Conservation (phyloP, 2,797 vertebrate species). For the Alfaro cultratus region DNA sequence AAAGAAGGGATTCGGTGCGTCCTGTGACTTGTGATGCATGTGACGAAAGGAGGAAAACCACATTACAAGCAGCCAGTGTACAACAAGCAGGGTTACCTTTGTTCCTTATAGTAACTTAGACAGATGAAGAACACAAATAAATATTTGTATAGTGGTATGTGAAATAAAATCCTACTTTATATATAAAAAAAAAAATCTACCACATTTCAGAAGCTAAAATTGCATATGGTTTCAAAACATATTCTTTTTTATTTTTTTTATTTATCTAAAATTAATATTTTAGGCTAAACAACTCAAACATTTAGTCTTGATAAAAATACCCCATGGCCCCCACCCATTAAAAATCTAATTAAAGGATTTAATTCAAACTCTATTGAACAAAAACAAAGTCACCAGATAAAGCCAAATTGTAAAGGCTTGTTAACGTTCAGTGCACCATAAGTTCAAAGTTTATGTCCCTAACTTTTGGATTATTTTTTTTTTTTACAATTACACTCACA, state of each 20-base stretch:
- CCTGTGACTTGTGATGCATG: constrained; percentile 39
- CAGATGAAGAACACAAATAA: not conserved
- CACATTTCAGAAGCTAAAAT: constrained; percentile 4
- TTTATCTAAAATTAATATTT: not conserved
- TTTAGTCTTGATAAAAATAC: not conserved
- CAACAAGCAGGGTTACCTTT: not conserved
- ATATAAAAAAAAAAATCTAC: too few species aligned
- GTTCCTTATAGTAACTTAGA: not conserved
- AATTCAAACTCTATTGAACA: not conserved
- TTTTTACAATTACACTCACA: too few species aligned
- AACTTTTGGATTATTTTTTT: too few species aligned
- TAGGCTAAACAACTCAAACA: not conserved
- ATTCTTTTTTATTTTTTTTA: not conserved
- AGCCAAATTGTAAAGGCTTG: not conserved
- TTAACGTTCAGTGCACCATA: not conserved
- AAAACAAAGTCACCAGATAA: not conserved
- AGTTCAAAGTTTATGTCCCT: too few species aligned
- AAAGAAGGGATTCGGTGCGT: constrained; percentile 7
- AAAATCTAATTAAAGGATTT: not conserved
- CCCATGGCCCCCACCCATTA: too few species aligned
- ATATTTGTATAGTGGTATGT: not conserved
- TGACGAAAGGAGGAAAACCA: constrained; percentile 29
- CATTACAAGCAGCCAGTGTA: constrained; percentile 10
- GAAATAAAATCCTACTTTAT: not conserved
- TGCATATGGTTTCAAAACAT: not conserved